phyloP scores from a whole-genome alignment of 2,888 invertebrate species.

The Lasioglossum calceatum region DNA sequence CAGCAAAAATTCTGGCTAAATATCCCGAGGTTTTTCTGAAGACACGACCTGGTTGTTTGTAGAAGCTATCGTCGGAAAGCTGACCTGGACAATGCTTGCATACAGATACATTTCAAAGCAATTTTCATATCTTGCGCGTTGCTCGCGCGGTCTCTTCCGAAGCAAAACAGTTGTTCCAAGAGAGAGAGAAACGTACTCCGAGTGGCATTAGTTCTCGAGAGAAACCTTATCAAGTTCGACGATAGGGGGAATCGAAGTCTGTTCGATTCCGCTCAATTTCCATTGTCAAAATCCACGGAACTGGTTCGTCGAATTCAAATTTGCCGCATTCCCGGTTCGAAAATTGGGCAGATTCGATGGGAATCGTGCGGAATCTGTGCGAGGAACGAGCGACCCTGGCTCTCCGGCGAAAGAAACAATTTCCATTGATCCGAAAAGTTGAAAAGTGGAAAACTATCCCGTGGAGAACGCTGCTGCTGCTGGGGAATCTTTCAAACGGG shows the following conservation, averaged over 20 bases:
- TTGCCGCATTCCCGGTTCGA: not conserved
- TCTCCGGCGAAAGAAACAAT: not conserved
- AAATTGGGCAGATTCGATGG: not conserved
- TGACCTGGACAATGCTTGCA: not conserved
- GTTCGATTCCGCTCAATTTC: not conserved
- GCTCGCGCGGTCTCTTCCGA: not conserved
- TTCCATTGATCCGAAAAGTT: slow-evolving; percentile 8
- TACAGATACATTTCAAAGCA: not conserved
- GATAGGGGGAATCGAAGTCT: not conserved
- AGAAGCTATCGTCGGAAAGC: slow-evolving; percentile 43
- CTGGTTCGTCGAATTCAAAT: not conserved
- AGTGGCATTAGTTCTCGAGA: not conserved
- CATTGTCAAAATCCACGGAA: not conserved
- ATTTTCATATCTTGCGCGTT: not conserved
- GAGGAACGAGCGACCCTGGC: not conserved
- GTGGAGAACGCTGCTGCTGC: not conserved
- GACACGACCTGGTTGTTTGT: not conserved
- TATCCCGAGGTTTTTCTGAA: slow-evolving; percentile 15
- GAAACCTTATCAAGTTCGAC: not conserved
- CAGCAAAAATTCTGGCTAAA: slow-evolving; percentile 26
- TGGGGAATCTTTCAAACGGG: slow-evolving; percentile 15
- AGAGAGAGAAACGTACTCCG: not conserved
- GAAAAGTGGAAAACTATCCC: slow-evolving; percentile 24
- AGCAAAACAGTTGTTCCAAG: not conserved
- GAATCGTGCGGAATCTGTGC: not conserved